phyloP scores from a whole-genome alignment of 92 coral and sea anemone species.

The Parazoanthus atlanticus region DNA sequence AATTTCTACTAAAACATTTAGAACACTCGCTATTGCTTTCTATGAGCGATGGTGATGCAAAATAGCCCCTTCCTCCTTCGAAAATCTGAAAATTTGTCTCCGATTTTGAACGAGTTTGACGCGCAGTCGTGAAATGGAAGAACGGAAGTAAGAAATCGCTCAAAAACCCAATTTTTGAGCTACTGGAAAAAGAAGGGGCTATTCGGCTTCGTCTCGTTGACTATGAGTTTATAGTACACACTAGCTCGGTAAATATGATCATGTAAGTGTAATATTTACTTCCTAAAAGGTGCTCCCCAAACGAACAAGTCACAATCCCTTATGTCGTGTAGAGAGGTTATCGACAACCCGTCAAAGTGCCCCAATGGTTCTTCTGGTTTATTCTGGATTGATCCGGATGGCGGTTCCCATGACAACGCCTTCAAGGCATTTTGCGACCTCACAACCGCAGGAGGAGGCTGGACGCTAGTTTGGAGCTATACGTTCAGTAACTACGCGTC shows the following conservation, averaged over 20 bases:
- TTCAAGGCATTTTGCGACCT: slow-evolving; percentile 59
- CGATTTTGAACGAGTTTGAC: no score
- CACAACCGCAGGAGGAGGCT: slow-evolving; percentile 57
- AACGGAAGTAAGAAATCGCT: no score
- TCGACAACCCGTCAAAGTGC: neutral
- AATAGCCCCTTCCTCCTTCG: no score
- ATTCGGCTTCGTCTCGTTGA: neutral
- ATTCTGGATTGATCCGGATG: slow-evolving; percentile 60
- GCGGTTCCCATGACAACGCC: slow-evolving; percentile 50
- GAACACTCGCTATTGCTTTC: no score
- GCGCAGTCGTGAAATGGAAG: no score
- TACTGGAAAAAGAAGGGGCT: no score
- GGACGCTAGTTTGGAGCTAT: slow-evolving; percentile 70
- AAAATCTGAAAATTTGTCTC: no score
- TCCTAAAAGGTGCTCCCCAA: slow-evolving; percentile 14
- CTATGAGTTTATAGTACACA: neutral
- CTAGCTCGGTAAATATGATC: no score
- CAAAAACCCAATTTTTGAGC: no score
- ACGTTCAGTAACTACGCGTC: slow-evolving; percentile 48
- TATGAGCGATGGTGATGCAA: no score
- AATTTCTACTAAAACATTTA: no score
- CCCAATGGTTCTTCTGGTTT: slow-evolving; percentile 43
- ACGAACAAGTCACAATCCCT: neutral
- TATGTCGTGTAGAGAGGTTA: neutral
- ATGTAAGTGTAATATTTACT: neutral